phyloP scores from a whole-genome alignment of 2,113 vertebrate species.

The Grammomys surdaster region DNA sequence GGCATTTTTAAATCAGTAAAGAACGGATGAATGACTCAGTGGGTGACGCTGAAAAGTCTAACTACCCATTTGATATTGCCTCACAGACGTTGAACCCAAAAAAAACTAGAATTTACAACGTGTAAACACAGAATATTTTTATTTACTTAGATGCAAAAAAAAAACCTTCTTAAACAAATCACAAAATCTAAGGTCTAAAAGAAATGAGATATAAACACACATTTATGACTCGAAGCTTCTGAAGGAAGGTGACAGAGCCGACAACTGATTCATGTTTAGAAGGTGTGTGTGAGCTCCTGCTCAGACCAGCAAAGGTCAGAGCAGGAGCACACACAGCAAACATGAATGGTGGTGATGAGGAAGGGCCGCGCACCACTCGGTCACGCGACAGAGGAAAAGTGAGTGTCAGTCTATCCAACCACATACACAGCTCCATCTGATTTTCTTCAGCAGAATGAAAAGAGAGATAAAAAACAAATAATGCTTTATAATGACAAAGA shows the following conservation, averaged over 20 bases:
- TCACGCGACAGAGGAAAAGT: rapidly evolving
- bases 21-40: neutral
- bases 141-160: neutral
- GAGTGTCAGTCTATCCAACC: neutral
- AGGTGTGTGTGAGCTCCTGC: neutral
- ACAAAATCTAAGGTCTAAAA: neutral
- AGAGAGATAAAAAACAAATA: neutral
- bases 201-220: neutral
- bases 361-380: neutral
- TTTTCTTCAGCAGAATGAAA: neutral
- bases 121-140: neutral
- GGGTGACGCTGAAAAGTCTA: neutral
- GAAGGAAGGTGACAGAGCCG: neutral
- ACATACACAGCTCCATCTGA: neutral
- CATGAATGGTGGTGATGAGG: rapidly evolving
- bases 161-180: conserved; percentile 8
- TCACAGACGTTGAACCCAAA: neutral
- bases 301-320: neutral
- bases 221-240: neutral
- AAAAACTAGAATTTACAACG: neutral
- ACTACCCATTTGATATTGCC: neutral
- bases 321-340: neutral
- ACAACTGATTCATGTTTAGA: no score
- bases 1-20: neutral
- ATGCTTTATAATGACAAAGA: neutral